Conservation (phyloP, 2,113 vertebrate species). For the Paedocypris sp. region DNA sequence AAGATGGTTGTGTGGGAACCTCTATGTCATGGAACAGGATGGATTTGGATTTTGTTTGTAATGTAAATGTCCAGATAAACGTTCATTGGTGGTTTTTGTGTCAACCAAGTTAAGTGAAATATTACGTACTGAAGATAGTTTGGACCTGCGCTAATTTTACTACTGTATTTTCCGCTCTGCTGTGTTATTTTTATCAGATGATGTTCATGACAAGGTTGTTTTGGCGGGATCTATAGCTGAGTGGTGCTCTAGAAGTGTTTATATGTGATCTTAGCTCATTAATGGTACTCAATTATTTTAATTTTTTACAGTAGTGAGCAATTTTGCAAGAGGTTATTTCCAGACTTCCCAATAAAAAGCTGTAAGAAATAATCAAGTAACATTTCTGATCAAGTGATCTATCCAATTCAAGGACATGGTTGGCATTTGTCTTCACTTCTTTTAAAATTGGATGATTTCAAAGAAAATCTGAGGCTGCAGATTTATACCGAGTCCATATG, state of each 20-base stretch:
- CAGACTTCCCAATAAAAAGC: neutral
- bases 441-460: too few species aligned
- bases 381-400: neutral
- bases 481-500: too few species aligned
- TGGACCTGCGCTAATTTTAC: neutral
- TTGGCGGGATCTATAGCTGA: constrained; percentile 3
- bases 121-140: neutral
- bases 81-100: neutral
- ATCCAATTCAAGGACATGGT: neutral
- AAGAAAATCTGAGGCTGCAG: too few species aligned
- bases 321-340: neutral
- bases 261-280: constrained; percentile 11
- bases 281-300: neutral
- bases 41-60: too few species aligned
- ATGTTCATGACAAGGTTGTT: constrained; percentile 11
- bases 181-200: constrained; percentile 20
- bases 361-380: constrained; percentile 2
- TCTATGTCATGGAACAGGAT: too few species aligned
- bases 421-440: constrained; percentile 10
- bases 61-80: neutral
- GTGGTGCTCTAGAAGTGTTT: neutral
- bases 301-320: neutral
- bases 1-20: too few species aligned
- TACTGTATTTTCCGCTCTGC: constrained; percentile 4
- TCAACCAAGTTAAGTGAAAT: neutral